A percentile compares a stretch with the other conserved stretches of the same genome.
Evolutionary conservation across 2,113 vertebrate genomes (phyloP).

Genomic region (Thalassoma bifasciatum): DNA sequence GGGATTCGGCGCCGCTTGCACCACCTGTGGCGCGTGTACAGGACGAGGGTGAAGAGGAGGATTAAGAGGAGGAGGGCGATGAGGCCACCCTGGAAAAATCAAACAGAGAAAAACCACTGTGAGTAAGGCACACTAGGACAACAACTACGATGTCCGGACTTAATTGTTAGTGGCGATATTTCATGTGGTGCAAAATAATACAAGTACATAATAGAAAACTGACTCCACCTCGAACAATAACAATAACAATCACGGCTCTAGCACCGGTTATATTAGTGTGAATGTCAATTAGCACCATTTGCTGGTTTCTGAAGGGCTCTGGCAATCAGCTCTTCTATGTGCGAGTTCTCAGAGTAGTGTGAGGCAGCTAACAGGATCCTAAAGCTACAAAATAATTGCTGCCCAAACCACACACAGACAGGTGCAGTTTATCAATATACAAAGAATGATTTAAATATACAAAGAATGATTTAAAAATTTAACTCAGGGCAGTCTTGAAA

Average conservation of each 20-base stretch:
- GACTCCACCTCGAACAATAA: slow-evolving; percentile 20
- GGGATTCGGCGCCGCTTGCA: slow-evolving; percentile 92
- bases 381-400: background rate
- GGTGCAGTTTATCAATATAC: background rate
- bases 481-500: background rate
- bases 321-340: slow-evolving; percentile 40
- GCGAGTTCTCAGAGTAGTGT: slow-evolving; percentile 20
- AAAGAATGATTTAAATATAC: background rate
- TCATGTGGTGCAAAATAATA: background rate
- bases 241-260: slow-evolving; percentile 37
- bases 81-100: slow-evolving; percentile 89
- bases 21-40: slow-evolving; percentile 95
- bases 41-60: slow-evolving; percentile 93
- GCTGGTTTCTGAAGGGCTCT: slow-evolving; percentile 28
- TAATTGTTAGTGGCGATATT: slow-evolving; percentile 10
- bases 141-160: background rate
- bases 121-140: background rate
- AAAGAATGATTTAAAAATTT: background rate
- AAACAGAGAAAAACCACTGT: background rate
- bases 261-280: slow-evolving; percentile 29
- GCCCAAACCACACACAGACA: background rate
- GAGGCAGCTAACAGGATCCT: slow-evolving; percentile 6
- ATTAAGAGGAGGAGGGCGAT: slow-evolving; percentile 94
- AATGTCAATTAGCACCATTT: slow-evolving; percentile 51
- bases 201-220: slow-evolving; percentile 4